Evolutionary conservation across 2,113 vertebrate genomes (phyloP), one percentile per base, ranked within the genome.

Genomic region (Corvus hawaiiensis): DNA sequence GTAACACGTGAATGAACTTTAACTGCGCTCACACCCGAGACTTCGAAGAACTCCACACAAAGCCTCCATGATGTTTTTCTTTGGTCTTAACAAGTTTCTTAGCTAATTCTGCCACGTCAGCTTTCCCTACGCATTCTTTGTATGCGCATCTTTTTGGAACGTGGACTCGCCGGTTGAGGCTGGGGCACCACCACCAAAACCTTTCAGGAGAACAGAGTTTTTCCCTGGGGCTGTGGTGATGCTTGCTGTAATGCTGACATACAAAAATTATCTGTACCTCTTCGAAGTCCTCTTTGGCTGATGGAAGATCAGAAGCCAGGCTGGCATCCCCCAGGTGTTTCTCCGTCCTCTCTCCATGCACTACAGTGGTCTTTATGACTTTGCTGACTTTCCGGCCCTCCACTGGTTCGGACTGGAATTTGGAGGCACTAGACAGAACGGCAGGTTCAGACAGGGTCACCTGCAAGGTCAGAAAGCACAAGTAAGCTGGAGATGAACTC

Each of bases 261-360:
- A 26, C 3, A 5, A 41, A 79, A 39, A 71, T 52, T 11, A 21
- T 62, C 83, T 43, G 84, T 97, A 99, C 99, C 99, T 99, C 98
- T 98, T 99, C 98, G 91, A 99, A 99, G 98, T 99, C 99, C 84
- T 99, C 99, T 98, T 98, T 99, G 98, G 99, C 99, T 84, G 99
- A 99, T 1, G 99, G 99, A 68, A 99, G 99, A 87, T 99, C 99
- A 84, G 97, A 94, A 87, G 99, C 98, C 98, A 99, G 97, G 11
- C 98, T 98, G 55, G 98, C 80, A 92, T 99, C 99, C 80, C 99
- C 99, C 6, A 97, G 97, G 44, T 98, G 98, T 94, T 99, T 99
- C 96, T 99, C 99, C 79, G 85, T 98, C 95, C 99, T 98, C 96
- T 99, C 99, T 18, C 99, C 99, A 43, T 97, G 98, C 63, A 99